Evolutionary conservation across 2,888 invertebrate species (phyloP), one percentile per base, ranked within the genome.

Genomic region (Mesoligia furuncula): DNA sequence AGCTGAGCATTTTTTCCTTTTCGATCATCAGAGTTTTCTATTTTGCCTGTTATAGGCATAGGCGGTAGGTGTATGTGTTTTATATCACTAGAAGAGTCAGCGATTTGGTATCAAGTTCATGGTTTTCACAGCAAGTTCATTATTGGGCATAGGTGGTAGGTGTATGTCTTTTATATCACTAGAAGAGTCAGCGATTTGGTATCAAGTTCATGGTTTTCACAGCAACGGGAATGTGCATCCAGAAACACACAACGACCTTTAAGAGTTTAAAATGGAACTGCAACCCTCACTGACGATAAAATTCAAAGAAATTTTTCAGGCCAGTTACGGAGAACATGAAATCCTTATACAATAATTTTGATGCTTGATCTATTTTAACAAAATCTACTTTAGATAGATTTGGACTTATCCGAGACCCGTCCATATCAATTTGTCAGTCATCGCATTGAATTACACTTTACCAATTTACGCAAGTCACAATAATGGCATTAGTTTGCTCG

Each of bases 391-490:
- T 61, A 51, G 7, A 61, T 48, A 71, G 42, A 45, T 57, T 31
- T 73, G 2, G 42, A 59, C 31, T 48, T 65, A 66, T 62, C 69
- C 8, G 39, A 62, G 66, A 65, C 27, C 73, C 61, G 74, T 75
- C 75, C 24, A 75, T 76, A 74, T 67, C 79, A 84, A 84, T 88
- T 88, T 89, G 69, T 81, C 79, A 78, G 66, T 45, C 65, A 42
- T 54, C n/a, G 65, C 69, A 88, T 83, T 79, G 66, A 79, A 80
- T 88, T 85, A 89, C 68, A 79, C 71, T 84, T 81, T 42, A 54
- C 57, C 77, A 79, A 64, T 78, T 88, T 85, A 77, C 73, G 72
- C 88, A 76, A 81, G 86, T 80, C 81, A 81, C 69, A 83, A 87
- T 89, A 84, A 80, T 73, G 69, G 65, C 70, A 79, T 76, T 77